Conservation (phyloP, 2,888 invertebrate genomes). For the Drepanosiphum platanoidis region DNA sequence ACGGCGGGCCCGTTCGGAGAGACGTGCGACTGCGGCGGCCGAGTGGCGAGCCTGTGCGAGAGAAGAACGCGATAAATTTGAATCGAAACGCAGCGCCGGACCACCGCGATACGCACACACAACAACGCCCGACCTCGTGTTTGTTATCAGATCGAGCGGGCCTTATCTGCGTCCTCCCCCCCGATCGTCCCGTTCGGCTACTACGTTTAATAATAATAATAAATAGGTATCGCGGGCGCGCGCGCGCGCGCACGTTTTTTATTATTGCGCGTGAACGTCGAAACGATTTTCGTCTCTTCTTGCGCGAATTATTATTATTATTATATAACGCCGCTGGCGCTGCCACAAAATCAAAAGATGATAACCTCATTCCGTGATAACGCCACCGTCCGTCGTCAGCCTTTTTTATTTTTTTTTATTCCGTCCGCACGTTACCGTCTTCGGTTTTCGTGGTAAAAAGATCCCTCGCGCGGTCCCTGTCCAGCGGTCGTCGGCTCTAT, state of each 20-base stretch:
- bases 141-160: conserved; percentile 39
- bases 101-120: neutral
- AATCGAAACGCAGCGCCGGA: conserved; percentile 2
- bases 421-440: conserved; percentile 2
- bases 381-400: no score
- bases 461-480: no score
- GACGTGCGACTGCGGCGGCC: neutral
- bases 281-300: neutral
- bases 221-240: neutral
- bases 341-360: no score
- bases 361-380: conserved; percentile 43
- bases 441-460: conserved; percentile 34
- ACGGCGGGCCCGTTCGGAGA: neutral
- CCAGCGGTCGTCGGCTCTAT: neutral
- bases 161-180: conserved; percentile 33
- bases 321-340: no score
- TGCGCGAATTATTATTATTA: no score
- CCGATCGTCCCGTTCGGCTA: neutral
- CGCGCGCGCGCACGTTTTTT: neutral
- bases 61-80: conserved; percentile 1
- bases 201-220: neutral
- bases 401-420: neutral
- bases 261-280: neutral
- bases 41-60: no score
- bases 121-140: conserved; percentile 62